Evolutionary conservation across 2,888 invertebrate genomes (phyloP), one percentile per base, ranked within the genome.

Genomic region (Trachelus stipa): DNA sequence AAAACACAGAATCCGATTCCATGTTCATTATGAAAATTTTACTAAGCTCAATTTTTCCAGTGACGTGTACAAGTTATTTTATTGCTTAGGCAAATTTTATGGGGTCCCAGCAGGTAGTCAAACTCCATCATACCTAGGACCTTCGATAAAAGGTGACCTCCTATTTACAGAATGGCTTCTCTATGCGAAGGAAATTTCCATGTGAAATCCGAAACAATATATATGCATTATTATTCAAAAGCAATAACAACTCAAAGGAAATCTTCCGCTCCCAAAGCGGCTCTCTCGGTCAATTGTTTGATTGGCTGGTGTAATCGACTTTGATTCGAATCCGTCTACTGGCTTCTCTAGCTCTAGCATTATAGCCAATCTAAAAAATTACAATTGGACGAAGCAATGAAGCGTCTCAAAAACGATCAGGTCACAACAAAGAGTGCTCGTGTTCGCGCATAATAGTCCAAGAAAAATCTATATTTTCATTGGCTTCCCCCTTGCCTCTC

Each of bases 271-370:
- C 73, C 31, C 76, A 31, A 15, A 34, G 73, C 73, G 73, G 73
- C 76, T 75, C 75, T 34, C n/a, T 30, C 74, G 75, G 78, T 73
- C 78, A 78, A 78, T 78, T 78, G 78, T 76, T 78, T 78, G 78
- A 78, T 78, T 78, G 76, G 75, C 73, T 73, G 68, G 73, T 73
- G 76, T 68, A 76, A 78, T 77, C 76, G 73, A 34, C 34, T 76
- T 76, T 73, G 75, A 75, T 78, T 69, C 75, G 73, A 78, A 75
- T 74, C 77, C 71, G 56, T 56, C 56, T 56, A 56, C 56, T 56
- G 56, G 56, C 56, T 56, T 15, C 56, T 56, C 23, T 56, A 23
- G 56, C 23, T 56, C 23, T 23, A 56, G 23, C 56, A 56, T 56
- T 56, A 56, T 23, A 56, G 15, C 56, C 56, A 56, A 56, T 23